Conservation (phyloP, 2,113 vertebrate genomes). For the Alethe diademata region DNA sequence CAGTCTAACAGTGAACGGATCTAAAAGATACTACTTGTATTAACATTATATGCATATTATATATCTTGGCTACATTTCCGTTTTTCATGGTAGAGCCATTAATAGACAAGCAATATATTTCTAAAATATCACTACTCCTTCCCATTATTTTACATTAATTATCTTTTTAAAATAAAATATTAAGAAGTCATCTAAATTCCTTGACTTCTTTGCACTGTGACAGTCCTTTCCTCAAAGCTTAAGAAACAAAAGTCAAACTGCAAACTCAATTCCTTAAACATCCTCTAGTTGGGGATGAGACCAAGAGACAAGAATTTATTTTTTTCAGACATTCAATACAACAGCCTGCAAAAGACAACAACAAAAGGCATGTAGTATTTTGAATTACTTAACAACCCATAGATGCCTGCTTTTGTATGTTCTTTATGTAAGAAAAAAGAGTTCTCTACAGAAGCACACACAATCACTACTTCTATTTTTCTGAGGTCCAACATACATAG, state of each 20-base stretch:
- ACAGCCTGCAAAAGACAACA: background rate
- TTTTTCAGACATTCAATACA: background rate
- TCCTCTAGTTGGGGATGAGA: background rate
- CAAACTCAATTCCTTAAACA: background rate
- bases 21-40: background rate
- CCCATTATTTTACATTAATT: background rate
- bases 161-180: background rate
- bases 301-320: background rate
- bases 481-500: background rate
- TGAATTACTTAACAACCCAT: background rate
- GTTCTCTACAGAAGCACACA: background rate
- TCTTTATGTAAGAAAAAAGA: background rate
- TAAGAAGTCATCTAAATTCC: background rate
- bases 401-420: background rate
- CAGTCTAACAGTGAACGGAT: fast-evolving
- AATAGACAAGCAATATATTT: background rate
- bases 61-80: background rate
- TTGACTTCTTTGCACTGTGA: background rate
- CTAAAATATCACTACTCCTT: background rate
- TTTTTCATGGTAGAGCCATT: background rate
- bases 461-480: background rate
- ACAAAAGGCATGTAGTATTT: background rate
- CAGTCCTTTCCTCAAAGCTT: background rate
- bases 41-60: background rate
- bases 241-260: background rate